These are phyloP conservation scores for Capromys pilorides DNA, from an alignment of 2,797 vertebrate species.

Conservation along the genomic window DNA sequence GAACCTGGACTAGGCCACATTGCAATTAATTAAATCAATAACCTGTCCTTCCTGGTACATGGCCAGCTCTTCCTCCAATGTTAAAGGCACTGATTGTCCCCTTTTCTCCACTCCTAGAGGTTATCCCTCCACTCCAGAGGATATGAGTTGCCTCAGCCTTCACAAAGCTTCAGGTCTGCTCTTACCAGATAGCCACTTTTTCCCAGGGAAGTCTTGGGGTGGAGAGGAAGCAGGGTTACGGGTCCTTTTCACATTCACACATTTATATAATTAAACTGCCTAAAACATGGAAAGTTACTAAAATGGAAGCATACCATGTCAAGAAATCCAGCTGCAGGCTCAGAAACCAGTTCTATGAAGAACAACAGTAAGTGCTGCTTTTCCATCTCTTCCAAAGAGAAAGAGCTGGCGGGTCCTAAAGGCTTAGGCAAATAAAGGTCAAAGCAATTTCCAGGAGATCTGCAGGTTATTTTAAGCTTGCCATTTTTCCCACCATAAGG, in stretches of 20 bases:
- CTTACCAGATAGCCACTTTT: background rate
- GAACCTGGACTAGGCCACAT: background rate
- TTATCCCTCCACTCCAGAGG: accelerated
- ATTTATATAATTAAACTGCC: constrained; percentile 12
- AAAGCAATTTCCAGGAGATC: constrained; percentile 33
- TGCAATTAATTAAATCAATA: background rate
- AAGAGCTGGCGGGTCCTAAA: background rate
- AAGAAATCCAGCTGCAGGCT: background rate
- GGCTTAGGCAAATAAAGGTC: constrained; percentile 54
- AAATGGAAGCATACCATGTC: background rate
- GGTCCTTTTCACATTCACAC: background rate
- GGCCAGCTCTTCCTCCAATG: background rate
- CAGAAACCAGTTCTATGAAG: background rate
- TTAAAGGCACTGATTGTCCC: background rate
- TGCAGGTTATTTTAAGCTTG: constrained; percentile 37
- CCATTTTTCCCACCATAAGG: background rate
- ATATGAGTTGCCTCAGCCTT: background rate
- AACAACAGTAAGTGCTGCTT: background rate
- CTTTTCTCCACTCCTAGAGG: background rate
- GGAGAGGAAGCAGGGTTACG: background rate
- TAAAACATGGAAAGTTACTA: background rate
- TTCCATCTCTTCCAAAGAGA: background rate
- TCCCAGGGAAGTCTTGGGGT: background rate
- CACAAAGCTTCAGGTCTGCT: background rate
- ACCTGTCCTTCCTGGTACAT: background rate